Base-by-base conservation (phyloP, 2,113 vertebrate species). In the Lepidothrix coronata region DNA sequence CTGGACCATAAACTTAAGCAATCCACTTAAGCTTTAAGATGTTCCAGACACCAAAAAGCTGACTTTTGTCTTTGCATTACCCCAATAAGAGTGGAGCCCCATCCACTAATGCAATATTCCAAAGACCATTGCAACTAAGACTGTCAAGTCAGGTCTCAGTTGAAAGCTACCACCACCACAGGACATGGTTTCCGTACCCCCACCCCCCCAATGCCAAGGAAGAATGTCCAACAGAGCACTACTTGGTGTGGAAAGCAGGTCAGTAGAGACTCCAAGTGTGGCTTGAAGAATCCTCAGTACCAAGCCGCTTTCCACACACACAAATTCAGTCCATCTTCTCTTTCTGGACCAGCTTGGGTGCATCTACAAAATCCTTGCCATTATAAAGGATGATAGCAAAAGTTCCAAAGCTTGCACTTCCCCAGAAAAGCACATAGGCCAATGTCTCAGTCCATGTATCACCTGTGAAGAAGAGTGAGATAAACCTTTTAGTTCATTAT, bases 251-350 rank as follows among this genome's bases (percentile, higher is more conserved):
- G 98, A 98, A 98, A 98, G 98, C 98, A 96, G 97, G 92, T 99
- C 98, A 99, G 98, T 99, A 99, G 94, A 99, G 98, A 98, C 98
- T 99, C 99, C 99, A 99, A 54, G 91, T 95, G 93, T 97, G 98
- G 92, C 94, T 93, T 28, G 97, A 85, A 95, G 98, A 98, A 92
- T 98, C 98, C 68, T 98, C 97, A 48, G 97, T 97, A 97, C 99
- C 97, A 39, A 99, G 98, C 99, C 98, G 99, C 99, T 99, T 99
- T 99, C 99, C 99, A 99, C 99, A 99, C 98, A 97, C 98, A 98
- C 99, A 99, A 97, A 98, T 99, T 99, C 99, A 99, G 98, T 99
- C 99, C 98, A 99, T 98, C 98, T 99, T 99, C 97, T 99, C 99
- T 81, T 99, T 99, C 97, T 99, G 99, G 55, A 99, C 98, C 88